Evolutionary conservation across 2,888 invertebrate genomes (phyloP).

Genomic region (Drosophila formosana): DNA sequence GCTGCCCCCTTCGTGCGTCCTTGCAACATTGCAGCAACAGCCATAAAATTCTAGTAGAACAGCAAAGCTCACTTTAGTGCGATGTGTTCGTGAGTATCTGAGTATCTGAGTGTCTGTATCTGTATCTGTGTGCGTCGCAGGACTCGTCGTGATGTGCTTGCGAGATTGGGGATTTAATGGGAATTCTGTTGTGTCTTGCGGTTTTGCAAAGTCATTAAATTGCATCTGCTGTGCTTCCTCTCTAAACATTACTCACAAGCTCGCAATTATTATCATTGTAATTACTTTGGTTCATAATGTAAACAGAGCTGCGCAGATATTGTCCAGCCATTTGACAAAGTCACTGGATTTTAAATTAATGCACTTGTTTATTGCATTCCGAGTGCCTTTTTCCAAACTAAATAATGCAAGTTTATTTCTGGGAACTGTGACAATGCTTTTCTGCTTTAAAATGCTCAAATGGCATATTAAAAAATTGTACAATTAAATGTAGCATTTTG

Average conservation of each 20-base stretch:
- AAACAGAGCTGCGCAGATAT: neutral
- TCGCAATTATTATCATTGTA: constrained; percentile 1
- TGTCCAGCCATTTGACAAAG: neutral
- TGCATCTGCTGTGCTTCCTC: neutral
- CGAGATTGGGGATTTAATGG: constrained; percentile 1
- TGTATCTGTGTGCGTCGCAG: neutral
- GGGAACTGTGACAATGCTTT: neutral
- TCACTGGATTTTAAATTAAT: neutral
- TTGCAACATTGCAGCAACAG: constrained; percentile 12
- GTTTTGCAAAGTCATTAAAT: constrained; percentile 1
- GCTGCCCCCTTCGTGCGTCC: neutral
- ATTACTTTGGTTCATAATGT: neutral
- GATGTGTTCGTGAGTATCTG: neutral
- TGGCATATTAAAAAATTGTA: neutral
- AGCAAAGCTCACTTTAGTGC: constrained; percentile 3
- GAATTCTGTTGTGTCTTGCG: constrained; percentile 1
- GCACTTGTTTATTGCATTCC: neutral
- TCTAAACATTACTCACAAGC: neutral
- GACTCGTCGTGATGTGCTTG: neutral
- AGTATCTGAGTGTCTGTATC: neutral
- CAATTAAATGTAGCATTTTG: neutral
- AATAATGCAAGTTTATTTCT: constrained; percentile 2
- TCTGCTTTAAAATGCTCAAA: neutral
- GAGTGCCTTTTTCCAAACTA: neutral
- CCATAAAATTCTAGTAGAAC: neutral